phyloP scores from a whole-genome alignment of 2,888 invertebrate species.

The Epistrophe grossulariae region DNA sequence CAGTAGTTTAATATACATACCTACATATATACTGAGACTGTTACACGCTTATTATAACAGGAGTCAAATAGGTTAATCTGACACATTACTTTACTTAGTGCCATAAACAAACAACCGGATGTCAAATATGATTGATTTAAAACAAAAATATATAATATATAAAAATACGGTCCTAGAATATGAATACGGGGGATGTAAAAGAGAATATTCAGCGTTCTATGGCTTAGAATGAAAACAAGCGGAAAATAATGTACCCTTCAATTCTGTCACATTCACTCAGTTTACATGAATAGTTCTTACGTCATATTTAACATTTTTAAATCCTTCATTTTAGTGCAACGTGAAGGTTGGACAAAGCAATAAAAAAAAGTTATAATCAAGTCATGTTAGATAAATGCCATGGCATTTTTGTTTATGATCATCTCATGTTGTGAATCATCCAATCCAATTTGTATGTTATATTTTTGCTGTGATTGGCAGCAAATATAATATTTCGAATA shows the following conservation, averaged over 20 bases:
- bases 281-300: not conserved
- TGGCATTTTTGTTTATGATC: slow-evolving; percentile 5
- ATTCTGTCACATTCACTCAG: slow-evolving; percentile 10
- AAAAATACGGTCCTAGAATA: not conserved
- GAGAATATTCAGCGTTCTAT: not conserved
- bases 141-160: slow-evolving; percentile 25
- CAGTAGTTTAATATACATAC: not conserved
- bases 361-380: not conserved
- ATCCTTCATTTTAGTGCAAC: slow-evolving; percentile 9
- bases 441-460: not conserved
- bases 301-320: slow-evolving; percentile 19
- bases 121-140: slow-evolving; percentile 63
- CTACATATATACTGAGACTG: not conserved
- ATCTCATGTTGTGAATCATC: slow-evolving; percentile 7
- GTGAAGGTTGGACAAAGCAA: not conserved
- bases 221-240: slow-evolving; percentile 13
- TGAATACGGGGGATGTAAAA: not conserved
- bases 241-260: slow-evolving; percentile 10
- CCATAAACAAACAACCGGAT: slow-evolving; percentile 54
- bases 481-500: not conserved
- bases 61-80: slow-evolving; percentile 53
- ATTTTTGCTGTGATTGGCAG: slow-evolving; percentile 4
- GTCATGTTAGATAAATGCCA: slow-evolving; percentile 2
- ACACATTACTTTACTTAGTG: slow-evolving; percentile 56
- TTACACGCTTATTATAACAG: not conserved